phyloP scores from a whole-genome alignment of 2,797 vertebrate genomes.

The Microcaecilia unicolor region DNA sequence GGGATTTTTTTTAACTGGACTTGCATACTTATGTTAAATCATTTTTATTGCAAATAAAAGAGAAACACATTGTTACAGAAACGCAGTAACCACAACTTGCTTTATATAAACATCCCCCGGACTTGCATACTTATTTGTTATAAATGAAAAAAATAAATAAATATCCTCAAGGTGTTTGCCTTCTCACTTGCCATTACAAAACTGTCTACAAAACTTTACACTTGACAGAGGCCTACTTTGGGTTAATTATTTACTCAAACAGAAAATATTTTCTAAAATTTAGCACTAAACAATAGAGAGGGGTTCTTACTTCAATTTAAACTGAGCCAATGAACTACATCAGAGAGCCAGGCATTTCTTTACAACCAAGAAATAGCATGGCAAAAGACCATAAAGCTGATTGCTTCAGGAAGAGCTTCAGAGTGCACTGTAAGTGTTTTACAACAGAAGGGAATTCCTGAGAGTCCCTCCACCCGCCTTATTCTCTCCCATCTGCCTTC shows the following conservation, averaged over 20 bases:
- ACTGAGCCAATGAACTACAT: slow-evolving; percentile 35
- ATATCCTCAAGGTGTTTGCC: too few species aligned
- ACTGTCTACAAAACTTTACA: slow-evolving; percentile 14
- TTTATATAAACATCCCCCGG: too few species aligned
- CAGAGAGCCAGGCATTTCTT: slow-evolving; percentile 45
- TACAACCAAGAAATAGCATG: slow-evolving; percentile 40
- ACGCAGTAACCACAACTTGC: too few species aligned
- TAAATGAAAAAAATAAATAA: too few species aligned
- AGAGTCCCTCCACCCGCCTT: slow-evolving; percentile 41
- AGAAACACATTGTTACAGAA: too few species aligned
- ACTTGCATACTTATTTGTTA: too few species aligned
- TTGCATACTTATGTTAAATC: too few species aligned
- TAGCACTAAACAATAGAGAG: slow-evolving; percentile 32
- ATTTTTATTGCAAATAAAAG: too few species aligned
- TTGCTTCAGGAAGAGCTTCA: slow-evolving; percentile 51
- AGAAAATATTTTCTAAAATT: slow-evolving; percentile 37
- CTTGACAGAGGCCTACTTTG: slow-evolving; percentile 32
- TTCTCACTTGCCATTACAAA: too few species aligned
- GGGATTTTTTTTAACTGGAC: too few species aligned
- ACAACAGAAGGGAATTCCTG: slow-evolving; percentile 56
- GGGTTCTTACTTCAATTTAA: slow-evolving; percentile 34
- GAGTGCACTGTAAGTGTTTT: slow-evolving; percentile 44
- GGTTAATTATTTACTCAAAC: slow-evolving; percentile 43
- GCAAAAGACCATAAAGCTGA: slow-evolving; percentile 42
- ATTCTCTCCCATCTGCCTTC: slow-evolving; percentile 52